Base-by-base conservation (phyloP, 2,888 invertebrate genomes). In the Drosophila mimica region DNA sequence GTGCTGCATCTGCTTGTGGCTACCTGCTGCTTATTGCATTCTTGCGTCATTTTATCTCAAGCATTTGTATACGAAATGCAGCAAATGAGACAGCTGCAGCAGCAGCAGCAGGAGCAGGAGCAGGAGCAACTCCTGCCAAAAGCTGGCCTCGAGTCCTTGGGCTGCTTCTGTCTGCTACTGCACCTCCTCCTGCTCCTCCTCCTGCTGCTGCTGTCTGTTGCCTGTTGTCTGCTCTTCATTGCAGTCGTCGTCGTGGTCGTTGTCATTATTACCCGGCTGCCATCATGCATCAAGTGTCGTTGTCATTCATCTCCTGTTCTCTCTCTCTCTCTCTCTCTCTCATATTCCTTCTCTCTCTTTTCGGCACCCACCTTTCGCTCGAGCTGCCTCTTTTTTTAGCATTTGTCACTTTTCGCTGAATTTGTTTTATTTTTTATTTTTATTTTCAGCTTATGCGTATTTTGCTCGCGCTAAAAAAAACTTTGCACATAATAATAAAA, bases 271-370 rank as follows among this genome's bases (percentile, higher is more conserved):
- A 76, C 89, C 89, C 83, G 72, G 85, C 85, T 87, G 82, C 89
- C 89, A 89, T 88, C 89, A 87, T 85, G 88, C 88, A 89, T 85
- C 85, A 85, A 89, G 88, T 88, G 85, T 84, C 88, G 74, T 77
- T 89, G 89, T 80, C 89, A 84, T 70, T 88, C 70, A 56, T 52
- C 59, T 63, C 38, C 31, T 31, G 3, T 15, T 11, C n/a, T 8
- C 25, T 25, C 25, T 25, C 33, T 0, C 36, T 7, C 54, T 25
- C 25, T 25, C 25, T 25, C n/a, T 11, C n/a, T 8, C 33, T 0
- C 36, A 6, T 53, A 7, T 15, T n/a, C 51, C 3, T 17, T n/a
- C 11, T 25, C 11, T 17, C 13, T 7, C 52, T n/a, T 34, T 51
- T 56, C 20, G 34, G 43, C 61, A 59, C 73, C 59, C 61, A 62